Percentiles rank a stretch among this genome's conserved stretches.
These are phyloP conservation scores for Chaetura pelagica DNA, from an alignment of 2,113 vertebrate species.

Conservation along the genomic window DNA sequence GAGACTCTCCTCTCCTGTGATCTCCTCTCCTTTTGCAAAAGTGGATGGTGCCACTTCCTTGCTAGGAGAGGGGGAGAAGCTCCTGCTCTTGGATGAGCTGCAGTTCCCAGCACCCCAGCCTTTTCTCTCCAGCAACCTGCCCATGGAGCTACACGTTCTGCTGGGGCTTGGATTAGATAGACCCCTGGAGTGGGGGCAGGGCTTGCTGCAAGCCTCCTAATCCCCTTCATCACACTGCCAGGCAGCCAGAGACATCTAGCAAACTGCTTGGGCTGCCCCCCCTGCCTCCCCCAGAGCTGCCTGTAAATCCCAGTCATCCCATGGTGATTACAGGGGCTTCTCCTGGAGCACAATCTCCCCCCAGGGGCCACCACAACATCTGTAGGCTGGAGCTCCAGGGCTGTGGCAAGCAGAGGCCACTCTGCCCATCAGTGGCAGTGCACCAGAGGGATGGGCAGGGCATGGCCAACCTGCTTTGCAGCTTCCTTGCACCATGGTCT, in stretches of 20 bases:
- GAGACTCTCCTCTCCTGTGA: no score
- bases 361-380: not conserved
- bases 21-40: no score
- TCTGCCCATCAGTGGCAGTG: not conserved
- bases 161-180: not conserved
- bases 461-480: not conserved
- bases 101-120: not conserved
- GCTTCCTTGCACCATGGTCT: accelerated
- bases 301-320: conserved; percentile 49
- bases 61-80: not conserved
- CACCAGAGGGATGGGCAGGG: not conserved
- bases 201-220: conserved; percentile 49
- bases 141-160: not conserved
- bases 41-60: not conserved
- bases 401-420: not conserved
- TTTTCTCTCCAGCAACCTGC: not conserved
- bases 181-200: not conserved
- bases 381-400: not conserved
- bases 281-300: not conserved
- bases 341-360: conserved; percentile 1
- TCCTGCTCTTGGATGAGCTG: not conserved
- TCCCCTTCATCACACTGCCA: conserved; percentile 44
- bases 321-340: conserved; percentile 35
- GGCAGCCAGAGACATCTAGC: not conserved
- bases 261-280: not conserved